Percentiles rank a stretch among this genome's conserved stretches.
phyloP scores from a whole-genome alignment of 2,797 vertebrate species.

The Chelmon rostratus region DNA sequence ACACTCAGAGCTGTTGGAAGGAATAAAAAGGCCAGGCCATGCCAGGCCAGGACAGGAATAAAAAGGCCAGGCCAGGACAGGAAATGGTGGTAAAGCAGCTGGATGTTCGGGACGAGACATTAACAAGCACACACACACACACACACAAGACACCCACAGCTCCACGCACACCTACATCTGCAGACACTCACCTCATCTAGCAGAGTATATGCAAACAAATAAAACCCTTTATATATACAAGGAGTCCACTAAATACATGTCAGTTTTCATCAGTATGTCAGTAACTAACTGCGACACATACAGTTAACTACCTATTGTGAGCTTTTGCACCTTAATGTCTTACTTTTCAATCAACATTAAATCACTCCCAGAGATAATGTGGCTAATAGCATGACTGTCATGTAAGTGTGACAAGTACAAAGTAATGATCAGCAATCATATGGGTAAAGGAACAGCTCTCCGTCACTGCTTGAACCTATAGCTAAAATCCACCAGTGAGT shows the following conservation, averaged over 20 bases:
- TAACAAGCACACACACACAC: constrained; percentile 1
- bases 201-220: not conserved
- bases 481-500: not conserved
- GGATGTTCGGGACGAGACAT: not conserved
- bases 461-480: not conserved
- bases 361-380: not conserved
- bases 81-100: not conserved
- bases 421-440: not conserved
- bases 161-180: not conserved
- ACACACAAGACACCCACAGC: constrained; percentile 4
- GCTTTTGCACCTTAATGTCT: not conserved
- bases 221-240: not conserved
- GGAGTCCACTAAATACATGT: not conserved
- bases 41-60: constrained; percentile 32
- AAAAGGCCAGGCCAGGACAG: too few species aligned
- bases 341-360: not conserved
- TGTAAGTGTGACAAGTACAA: not conserved
- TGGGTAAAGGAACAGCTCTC: not conserved
- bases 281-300: too few species aligned
- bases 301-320: not conserved
- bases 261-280: not conserved
- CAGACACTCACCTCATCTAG: constrained; percentile 21
- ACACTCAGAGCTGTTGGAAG: constrained; percentile 54
- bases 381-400: not conserved
- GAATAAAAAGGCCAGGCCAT: constrained; percentile 24